Evolutionary conservation across 1,140 invertebrate species (phyloP).

Genomic region (Nasonia longicornis): DNA sequence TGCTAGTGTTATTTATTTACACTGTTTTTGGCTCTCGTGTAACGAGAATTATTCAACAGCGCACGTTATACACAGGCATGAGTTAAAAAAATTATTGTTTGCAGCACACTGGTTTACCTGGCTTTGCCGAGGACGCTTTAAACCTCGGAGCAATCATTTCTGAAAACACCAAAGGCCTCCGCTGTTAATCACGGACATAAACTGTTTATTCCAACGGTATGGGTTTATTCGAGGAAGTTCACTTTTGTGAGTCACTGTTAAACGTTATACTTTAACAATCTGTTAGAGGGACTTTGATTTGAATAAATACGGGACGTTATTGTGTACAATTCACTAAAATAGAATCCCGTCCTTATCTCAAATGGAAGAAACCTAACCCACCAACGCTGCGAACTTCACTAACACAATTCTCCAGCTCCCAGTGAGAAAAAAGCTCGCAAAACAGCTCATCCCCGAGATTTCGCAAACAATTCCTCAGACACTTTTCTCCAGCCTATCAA

Average conservation of each 20-base stretch:
- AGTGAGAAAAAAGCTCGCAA: background rate
- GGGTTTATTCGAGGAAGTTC: background rate
- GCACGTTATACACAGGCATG: background rate
- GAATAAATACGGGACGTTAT: no score
- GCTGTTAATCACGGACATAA: slow-evolving; percentile 37
- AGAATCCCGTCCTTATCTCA: no score
- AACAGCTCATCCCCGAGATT: background rate
- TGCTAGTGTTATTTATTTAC: background rate
- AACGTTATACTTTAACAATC: no score
- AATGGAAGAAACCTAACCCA: no score
- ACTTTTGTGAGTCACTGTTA: no score
- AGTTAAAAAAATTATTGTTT: slow-evolving; percentile 12
- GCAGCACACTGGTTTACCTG: slow-evolving; percentile 72
- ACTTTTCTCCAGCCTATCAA: background rate
- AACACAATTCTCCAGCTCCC: no score
- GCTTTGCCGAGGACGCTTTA: slow-evolving; percentile 79
- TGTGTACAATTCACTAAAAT: no score
- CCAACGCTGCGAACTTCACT: no score
- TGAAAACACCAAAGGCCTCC: slow-evolving; percentile 70
- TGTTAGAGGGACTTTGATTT: no score
- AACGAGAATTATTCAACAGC: background rate
- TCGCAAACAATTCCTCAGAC: background rate
- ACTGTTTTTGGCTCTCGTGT: no score
- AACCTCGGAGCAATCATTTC: slow-evolving; percentile 82
- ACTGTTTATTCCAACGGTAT: background rate